A percentile compares a stretch with the other conserved stretches of the same genome.
Conservation (phyloP, 2,113 vertebrate species). For the Menidia beryllina region DNA sequence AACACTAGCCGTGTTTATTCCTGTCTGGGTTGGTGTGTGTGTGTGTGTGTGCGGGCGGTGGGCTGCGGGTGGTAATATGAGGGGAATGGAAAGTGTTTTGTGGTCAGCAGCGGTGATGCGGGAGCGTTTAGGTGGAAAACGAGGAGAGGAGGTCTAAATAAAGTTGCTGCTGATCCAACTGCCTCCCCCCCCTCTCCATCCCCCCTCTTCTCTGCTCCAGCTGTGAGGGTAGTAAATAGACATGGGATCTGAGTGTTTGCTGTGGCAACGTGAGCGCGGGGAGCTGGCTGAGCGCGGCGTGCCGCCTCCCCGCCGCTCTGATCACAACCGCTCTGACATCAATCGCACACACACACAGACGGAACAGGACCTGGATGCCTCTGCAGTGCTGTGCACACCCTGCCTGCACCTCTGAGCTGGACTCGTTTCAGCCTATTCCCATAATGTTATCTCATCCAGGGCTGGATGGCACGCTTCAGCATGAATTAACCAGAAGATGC, state of each 20-base stretch:
- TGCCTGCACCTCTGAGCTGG: not conserved
- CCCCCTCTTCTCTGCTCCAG: too few species aligned
- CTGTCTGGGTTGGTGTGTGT: conserved; percentile 34
- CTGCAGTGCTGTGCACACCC: not conserved
- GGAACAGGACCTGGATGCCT: conserved; percentile 6
- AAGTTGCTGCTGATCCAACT: conserved; percentile 65
- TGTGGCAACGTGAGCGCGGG: conserved; percentile 62
- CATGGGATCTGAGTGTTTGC: conserved; percentile 64
- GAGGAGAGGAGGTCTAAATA: conserved; percentile 54
- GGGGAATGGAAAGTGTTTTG: conserved; percentile 58
- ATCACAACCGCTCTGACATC: conserved; percentile 55
- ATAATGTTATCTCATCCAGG: conserved; percentile 13
- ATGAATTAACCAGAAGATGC: conserved; percentile 37
- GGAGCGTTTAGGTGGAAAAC: not conserved
- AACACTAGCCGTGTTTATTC: conserved; percentile 57
- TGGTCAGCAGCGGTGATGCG: conserved; percentile 55
- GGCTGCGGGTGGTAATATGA: conserved; percentile 40
- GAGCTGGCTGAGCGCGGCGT: conserved; percentile 37
- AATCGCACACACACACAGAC: conserved; percentile 33
- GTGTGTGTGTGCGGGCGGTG: not conserved
- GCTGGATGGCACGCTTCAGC: conserved; percentile 10
- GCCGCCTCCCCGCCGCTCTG: conserved; percentile 44
- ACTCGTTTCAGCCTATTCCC: conserved; percentile 2
- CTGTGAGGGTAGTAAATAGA: conserved; percentile 65
- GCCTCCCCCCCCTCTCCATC: conserved; percentile 32